These are phyloP conservation scores for Polietes domitor DNA, from an alignment of 2,888 invertebrate species.

Conservation along the genomic window DNA sequence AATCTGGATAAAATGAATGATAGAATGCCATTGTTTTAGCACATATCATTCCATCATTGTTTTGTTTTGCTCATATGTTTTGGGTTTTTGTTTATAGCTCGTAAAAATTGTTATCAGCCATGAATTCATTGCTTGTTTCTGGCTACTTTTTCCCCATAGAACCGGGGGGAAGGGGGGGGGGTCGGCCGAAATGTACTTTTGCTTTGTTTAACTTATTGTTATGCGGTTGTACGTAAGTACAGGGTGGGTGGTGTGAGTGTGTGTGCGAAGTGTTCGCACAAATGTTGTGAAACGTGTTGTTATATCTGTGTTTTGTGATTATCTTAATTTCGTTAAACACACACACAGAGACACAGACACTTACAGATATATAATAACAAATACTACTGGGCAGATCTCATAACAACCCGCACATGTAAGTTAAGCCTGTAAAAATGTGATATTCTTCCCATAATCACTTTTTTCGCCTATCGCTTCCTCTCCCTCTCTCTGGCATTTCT, in stretches of 20 bases:
- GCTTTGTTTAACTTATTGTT: background rate
- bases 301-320: background rate
- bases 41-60: slow-evolving; percentile 6
- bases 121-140: background rate
- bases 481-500: background rate
- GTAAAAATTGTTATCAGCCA: slow-evolving; percentile 23
- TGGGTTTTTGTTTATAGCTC: slow-evolving; percentile 25
- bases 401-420: slow-evolving; percentile 21
- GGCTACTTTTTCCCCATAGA: too few species aligned
- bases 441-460: slow-evolving; percentile 12
- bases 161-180: background rate
- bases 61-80: background rate
- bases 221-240: background rate
- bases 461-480: background rate
- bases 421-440: slow-evolving; percentile 21
- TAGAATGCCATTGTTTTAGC: slow-evolving; percentile 34
- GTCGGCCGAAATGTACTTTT: slow-evolving; percentile 4
- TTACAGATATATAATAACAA: background rate
- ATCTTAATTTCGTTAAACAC: slow-evolving; percentile 16
- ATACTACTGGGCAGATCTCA: slow-evolving; percentile 14
- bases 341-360: background rate
- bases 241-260: background rate
- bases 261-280: background rate
- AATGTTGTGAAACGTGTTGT: background rate
- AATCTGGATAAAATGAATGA: slow-evolving; percentile 25